Evolutionary conservation across 2,797 vertebrate genomes (phyloP).

Genomic region (Clarias laeviceps): DNA sequence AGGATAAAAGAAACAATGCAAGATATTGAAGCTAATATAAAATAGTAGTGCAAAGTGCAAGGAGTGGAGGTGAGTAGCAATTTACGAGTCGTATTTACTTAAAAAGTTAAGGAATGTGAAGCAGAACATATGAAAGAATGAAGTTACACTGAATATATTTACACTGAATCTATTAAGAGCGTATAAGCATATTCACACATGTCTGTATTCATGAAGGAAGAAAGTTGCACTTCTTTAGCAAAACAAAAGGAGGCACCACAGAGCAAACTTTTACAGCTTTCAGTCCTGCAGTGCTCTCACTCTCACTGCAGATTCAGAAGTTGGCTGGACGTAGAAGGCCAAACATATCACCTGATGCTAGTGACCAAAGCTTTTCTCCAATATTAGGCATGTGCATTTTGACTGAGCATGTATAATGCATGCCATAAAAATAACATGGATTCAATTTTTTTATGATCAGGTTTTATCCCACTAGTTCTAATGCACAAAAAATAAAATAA

Average conservation of each 20-base stretch:
- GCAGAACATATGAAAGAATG: neutral
- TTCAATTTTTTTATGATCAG: slow-evolving; percentile 1
- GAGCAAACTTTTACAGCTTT: slow-evolving; percentile 33
- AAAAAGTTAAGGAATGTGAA: neutral
- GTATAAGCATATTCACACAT: slow-evolving; percentile 1
- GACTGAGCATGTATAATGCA: neutral
- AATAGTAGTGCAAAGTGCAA: neutral
- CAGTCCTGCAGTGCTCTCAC: neutral
- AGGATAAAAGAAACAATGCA: neutral
- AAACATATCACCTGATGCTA: slow-evolving; percentile 7
- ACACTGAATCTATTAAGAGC: neutral
- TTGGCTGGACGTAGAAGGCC: neutral
- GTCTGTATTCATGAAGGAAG: neutral
- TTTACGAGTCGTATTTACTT: neutral
- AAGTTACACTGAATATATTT: slow-evolving; percentile 7
- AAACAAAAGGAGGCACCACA: slow-evolving; percentile 50
- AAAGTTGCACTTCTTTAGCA: slow-evolving; percentile 29
- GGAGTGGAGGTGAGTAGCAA: neutral
- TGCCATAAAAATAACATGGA: neutral
- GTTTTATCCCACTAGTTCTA: neutral
- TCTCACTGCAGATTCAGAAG: neutral
- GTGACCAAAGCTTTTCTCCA: neutral
- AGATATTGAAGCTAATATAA: neutral
- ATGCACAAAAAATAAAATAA: slow-evolving; percentile 22
- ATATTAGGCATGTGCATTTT: neutral